Evolutionary conservation across 2,113 vertebrate species (phyloP).

Genomic region (Pipa parva): DNA sequence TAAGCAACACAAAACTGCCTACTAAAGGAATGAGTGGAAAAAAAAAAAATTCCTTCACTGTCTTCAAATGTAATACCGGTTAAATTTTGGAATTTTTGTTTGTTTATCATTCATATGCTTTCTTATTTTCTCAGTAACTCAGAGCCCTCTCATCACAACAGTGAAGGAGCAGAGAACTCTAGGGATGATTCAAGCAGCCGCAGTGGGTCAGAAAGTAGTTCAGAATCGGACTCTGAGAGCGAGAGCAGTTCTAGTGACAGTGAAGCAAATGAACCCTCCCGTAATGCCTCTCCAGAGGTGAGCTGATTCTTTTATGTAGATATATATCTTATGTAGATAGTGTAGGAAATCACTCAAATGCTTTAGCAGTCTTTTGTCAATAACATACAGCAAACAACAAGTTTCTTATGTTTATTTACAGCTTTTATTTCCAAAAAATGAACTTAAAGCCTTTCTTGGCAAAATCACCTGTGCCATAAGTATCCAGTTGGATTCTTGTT

Average conservation of each 20-base stretch:
- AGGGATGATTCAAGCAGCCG: constrained; percentile 95
- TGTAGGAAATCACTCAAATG: too few species aligned
- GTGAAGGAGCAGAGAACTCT: constrained; percentile 83
- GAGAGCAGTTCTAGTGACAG: constrained; percentile 97
- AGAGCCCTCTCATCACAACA: constrained; percentile 80
- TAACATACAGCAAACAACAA: too few species aligned
- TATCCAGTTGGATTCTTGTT: too few species aligned
- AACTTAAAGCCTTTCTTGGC: too few species aligned
- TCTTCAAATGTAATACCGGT: not conserved
- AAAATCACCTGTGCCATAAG: too few species aligned
- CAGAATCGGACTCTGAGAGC: constrained; percentile 94
- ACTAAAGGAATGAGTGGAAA: too few species aligned
- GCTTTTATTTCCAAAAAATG: too few species aligned
- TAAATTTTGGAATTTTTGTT: not conserved
- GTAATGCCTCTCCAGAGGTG: constrained; percentile 88
- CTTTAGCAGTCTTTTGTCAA: too few species aligned
- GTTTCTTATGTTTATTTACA: too few species aligned
- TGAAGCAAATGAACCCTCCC: constrained; percentile 87
- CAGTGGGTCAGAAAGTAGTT: constrained; percentile 96
- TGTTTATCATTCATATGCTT: not conserved
- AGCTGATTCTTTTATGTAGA: not conserved
- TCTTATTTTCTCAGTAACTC: constrained; percentile 60
- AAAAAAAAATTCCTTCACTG: too few species aligned
- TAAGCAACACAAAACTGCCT: too few species aligned
- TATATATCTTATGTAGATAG: not conserved